These are phyloP conservation scores for Ips nitidus DNA, from an alignment of 1,140 invertebrate genomes.

Conservation along the genomic window DNA sequence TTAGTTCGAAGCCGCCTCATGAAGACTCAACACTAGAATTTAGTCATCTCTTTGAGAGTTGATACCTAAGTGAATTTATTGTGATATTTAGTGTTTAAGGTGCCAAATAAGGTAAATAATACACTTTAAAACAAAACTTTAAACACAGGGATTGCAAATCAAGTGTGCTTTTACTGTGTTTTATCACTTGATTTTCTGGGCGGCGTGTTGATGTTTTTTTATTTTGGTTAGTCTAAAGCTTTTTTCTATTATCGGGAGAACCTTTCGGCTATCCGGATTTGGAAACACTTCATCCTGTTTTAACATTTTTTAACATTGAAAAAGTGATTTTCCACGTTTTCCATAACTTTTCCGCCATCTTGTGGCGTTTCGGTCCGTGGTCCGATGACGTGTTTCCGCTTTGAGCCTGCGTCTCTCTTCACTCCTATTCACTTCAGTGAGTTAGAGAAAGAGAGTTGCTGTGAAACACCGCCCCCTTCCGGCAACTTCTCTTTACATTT, in stretches of 20 bases:
- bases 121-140: background rate
- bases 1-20: slow-evolving; percentile 49
- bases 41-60: slow-evolving; percentile 48
- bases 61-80: slow-evolving; percentile 50
- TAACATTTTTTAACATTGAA: too few relatives aligned
- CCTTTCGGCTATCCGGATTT: too few relatives aligned
- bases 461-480: background rate
- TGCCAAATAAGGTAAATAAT: slow-evolving; percentile 53
- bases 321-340: too few relatives aligned
- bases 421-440: slow-evolving; percentile 8
- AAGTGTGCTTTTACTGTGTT: slow-evolving; percentile 1
- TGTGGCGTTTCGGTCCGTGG: too few relatives aligned
- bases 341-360: too few relatives aligned
- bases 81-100: slow-evolving; percentile 53
- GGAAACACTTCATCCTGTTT: too few relatives aligned
- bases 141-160: too few relatives aligned
- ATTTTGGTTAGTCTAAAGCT: background rate
- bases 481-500: slow-evolving; percentile 1
- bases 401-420: slow-evolving; percentile 32
- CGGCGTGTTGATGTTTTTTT: slow-evolving; percentile 6
- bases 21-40: slow-evolving; percentile 45
- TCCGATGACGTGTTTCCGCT: slow-evolving; percentile 1
- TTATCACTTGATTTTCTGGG: background rate
- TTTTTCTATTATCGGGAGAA: too few relatives aligned
- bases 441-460: slow-evolving; percentile 13